phyloP scores from a whole-genome alignment of 2,113 vertebrate species.

The Peucedramus taeniatus region DNA sequence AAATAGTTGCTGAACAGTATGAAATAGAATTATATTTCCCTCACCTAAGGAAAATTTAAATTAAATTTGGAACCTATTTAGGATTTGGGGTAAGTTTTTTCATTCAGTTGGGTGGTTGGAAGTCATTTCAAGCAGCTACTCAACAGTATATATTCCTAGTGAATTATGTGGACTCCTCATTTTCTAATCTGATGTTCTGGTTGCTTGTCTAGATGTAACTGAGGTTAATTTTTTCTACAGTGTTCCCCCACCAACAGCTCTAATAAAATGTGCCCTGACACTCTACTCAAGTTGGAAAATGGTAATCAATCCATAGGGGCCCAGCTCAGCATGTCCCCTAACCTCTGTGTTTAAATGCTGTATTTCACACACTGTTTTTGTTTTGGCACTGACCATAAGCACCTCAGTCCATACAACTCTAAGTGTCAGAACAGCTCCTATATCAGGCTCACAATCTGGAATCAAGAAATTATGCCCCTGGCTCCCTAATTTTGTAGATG shows the following conservation, averaged over 20 bases:
- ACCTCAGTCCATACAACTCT: background rate
- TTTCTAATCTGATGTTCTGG: background rate
- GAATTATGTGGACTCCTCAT: background rate
- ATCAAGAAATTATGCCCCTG: background rate
- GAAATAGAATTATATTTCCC: background rate
- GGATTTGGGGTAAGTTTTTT: background rate
- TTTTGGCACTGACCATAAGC: background rate
- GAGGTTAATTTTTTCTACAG: background rate
- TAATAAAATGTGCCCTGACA: background rate
- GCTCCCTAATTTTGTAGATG: background rate
- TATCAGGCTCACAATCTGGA: background rate
- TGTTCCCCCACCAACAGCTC: background rate
- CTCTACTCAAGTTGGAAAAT: background rate
- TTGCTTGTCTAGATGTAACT: background rate
- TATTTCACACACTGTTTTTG: background rate
- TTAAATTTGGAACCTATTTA: background rate
- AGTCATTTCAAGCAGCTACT: background rate
- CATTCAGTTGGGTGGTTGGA: background rate
- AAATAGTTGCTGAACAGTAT: background rate
- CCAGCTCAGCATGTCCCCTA: background rate
- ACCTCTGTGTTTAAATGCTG: background rate
- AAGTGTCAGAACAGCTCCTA: background rate
- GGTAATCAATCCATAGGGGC: background rate
- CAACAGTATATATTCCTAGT: background rate
- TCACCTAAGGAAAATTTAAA: background rate